Evolutionary conservation across 1,140 invertebrate genomes (phyloP).

Genomic region (Drosophila insularis): DNA sequence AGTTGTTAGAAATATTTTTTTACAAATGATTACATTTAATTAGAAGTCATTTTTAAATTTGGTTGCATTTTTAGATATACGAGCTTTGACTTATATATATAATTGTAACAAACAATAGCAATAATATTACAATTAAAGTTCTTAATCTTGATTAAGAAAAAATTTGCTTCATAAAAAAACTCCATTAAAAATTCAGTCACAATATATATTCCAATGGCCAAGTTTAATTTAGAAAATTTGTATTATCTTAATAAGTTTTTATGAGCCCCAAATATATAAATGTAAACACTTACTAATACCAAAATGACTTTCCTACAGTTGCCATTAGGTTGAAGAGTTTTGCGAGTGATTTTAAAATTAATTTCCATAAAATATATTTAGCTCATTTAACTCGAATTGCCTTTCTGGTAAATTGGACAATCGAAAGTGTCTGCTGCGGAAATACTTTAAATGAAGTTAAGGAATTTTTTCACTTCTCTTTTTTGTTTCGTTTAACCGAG

Average conservation of each 20-base stretch:
- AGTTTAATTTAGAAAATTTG: background rate
- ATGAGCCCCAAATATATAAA: background rate
- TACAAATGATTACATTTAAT: too few species aligned
- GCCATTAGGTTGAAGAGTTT: background rate
- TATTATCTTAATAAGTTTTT: background rate
- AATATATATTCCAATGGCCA: background rate
- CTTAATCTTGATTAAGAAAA: too few species aligned
- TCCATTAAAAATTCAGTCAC: background rate
- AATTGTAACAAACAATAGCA: too few species aligned
- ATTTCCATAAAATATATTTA: constrained; percentile 5
- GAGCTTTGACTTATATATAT: too few species aligned
- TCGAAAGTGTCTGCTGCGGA: background rate
- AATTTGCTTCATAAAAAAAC: too few species aligned
- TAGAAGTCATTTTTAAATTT: too few species aligned
- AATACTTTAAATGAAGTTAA: constrained; percentile 5
- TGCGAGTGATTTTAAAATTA: background rate
- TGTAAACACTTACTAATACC: background rate
- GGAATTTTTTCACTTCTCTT: constrained; percentile 15
- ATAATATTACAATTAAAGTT: too few species aligned
- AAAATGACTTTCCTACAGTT: background rate
- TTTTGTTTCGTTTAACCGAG: constrained; percentile 26
- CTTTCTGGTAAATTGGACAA: constrained; percentile 1
- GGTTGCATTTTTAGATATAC: too few species aligned
- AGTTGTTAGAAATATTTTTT: too few species aligned
- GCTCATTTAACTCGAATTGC: background rate